Base-by-base conservation (phyloP, 2,888 invertebrate genomes). In the Eumerus sabulonum region DNA sequence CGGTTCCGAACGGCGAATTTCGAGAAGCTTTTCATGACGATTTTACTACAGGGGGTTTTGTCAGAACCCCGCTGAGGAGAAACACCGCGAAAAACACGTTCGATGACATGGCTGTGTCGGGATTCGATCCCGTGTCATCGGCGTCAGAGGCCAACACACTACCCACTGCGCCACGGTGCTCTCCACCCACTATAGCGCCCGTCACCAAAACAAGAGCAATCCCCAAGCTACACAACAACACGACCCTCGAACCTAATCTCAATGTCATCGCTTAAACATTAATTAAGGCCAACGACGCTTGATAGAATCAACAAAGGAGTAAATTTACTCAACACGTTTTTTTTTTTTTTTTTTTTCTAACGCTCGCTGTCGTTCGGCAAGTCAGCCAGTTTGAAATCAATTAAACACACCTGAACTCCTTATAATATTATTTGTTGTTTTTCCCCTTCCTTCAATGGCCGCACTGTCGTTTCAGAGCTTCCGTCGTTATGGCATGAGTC, bases 341-440 rank as follows among this genome's bases (percentile, higher is more conserved):
- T 72, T 60, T 71, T 71, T 72, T 59, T 38, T 57, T 35, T 44
- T 38, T 56, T 16, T 40, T 13, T 13, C 14, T 19, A 19, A 38
- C 12, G n/a, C 47, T 18, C 45, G 45, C 64, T 51, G 72, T 47
- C 77, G 47, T 73, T 79, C 68, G 79, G 68, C 74, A 74, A 68
- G 79, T 73, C 74, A 79, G 81, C 76, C 60, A 76, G 66, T 81
- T 81, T 81, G 73, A 76, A 81, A 70, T 81, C 81, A 81, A 81
- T 81, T 81, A 81, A 76, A 81, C 81, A 70, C 81, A 81, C 81
- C 81, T 81, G 79, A 79, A 56, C 53, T 70, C 64, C 47, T 68
- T 74, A 54, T 63, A 68, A 13, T 57, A 56, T 66, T 16, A 36
- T 9, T 38, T 4, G 27, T 7, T 7, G 27, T 4, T 7, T 27